Evolutionary conservation across 2,797 vertebrate species (phyloP), one percentile per base, ranked within the genome.

Genomic region (Semaprochilodus insignis): DNA sequence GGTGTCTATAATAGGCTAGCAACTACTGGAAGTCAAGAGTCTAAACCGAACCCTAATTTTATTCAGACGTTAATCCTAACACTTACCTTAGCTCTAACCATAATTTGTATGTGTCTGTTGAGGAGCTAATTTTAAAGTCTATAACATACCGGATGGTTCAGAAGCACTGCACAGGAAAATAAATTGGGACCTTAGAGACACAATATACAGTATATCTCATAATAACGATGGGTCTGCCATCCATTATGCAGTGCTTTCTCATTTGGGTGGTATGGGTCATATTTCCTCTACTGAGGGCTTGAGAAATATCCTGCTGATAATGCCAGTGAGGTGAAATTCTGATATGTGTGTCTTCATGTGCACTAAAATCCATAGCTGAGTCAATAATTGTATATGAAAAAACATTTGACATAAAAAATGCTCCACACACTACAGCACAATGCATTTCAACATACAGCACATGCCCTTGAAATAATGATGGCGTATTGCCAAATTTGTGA

Each of bases 241-340:
- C 31, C 34, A 36, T 77, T 15, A 82, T 77, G 74, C 23, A 65
- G 27, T 63, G 57, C 55, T 62, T 77, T 70, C 65, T 71, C 66
- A 63, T 77, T 82, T 77, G 10, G 65, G 48, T 72, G n/a, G 13
- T 62, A 77, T 71, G 66, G 66, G 74, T 71, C 74, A 65, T 77
- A 71, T 40, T 44, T 34, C 21, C 59, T 63, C 15, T 54, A 31
- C 66, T 72, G 66, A 75, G 65, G 80, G 72, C 72, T 81, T 27
- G 60, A 72, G 74, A 82, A 77, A 63, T 72, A 36, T 70, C 44
- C 54, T 52, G 54, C 81, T 40, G 51, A 10, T 4, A n/a, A n/a
- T 77, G 81, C 13, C 66, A 81, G 25, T 77, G 74, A 70, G 65
- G 25, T 70, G 44, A 70, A 44, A 19, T 65, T 40, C 69, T 70